phyloP scores from a whole-genome alignment of 2,113 vertebrate genomes.

The Chionis minor region DNA sequence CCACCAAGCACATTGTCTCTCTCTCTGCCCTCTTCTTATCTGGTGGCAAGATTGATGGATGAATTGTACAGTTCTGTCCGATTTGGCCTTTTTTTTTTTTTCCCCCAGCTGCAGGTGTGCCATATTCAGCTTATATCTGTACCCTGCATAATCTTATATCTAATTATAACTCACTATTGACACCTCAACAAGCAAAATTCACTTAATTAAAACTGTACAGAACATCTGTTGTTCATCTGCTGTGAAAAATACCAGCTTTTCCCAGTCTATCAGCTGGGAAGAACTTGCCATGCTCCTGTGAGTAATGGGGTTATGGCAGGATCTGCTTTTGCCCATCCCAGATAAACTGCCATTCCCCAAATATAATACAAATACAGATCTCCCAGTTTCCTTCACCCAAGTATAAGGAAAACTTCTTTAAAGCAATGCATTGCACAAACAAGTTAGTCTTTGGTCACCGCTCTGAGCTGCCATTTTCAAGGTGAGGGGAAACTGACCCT shows the following conservation, averaged over 20 bases:
- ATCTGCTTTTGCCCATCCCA: neutral
- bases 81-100: neutral
- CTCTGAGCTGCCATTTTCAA: neutral
- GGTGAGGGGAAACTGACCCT: neutral
- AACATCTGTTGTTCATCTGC: neutral
- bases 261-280: neutral
- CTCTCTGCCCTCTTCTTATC: neutral
- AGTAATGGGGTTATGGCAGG: neutral
- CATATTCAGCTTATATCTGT: neutral
- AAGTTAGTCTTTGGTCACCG: neutral
- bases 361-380: neutral
- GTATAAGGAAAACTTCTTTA: neutral
- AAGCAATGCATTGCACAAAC: neutral
- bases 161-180: neutral
- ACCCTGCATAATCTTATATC: neutral
- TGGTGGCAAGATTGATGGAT: neutral
- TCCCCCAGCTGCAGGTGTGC: neutral
- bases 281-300: neutral
- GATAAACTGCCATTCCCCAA: neutral
- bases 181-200: neutral
- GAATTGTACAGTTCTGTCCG: neutral
- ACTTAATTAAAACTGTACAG: neutral
- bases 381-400: neutral
- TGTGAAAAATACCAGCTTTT: neutral
- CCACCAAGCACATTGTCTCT: neutral